Base-by-base conservation (phyloP, 2,888 invertebrate species). In the Polietes domitor region DNA sequence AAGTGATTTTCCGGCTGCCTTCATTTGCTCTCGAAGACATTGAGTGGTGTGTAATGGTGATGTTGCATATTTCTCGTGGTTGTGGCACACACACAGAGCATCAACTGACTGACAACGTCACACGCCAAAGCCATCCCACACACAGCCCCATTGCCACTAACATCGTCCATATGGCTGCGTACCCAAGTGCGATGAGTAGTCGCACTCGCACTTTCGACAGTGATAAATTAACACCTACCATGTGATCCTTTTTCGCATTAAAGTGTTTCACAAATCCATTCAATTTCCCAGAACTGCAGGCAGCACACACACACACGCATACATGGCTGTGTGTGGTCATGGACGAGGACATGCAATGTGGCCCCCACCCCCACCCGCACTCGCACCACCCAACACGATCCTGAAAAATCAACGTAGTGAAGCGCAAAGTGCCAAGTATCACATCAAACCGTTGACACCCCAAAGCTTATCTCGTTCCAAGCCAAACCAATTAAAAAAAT, bases 1-100 rank as follows among this genome's bases (percentile, higher is more conserved):
- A 84, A 84, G 81, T 84, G 84, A 84, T 84, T 84, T 81, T 84
- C 68, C 84, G 81, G 68, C 73, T 84, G 84, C 84, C 78, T 81
- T 84, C 81, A 81, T 79, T 68, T 79, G 72, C 76, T 79, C 32
- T 26, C 61, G 76, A 76, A 84, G 65, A 79, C 76, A 84, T 73
- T 76, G 80, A 77, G 70, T 65, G 37, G 19, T 19, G 37, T 70
- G 80, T 71, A 77, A 77, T 80, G 80, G 73, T 80, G 80, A 80
- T 72, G 71, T 58, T 81, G 76, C 68, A 68, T 19, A 68, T 43
- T 68, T 43, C 21, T 41, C 21, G 41, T 68, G 68, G 65, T 58
- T 6, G 19, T 65, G 28, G 15, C 17, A 21, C 53, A 21, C 21
- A 5, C 15, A 3, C 21, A 53, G 21, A 10, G 5, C 53, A 50